A percentile compares a stretch with the other conserved stretches of the same genome.
phyloP scores from a whole-genome alignment of 2,888 invertebrate genomes.

The Agrotis exclamationis region DNA sequence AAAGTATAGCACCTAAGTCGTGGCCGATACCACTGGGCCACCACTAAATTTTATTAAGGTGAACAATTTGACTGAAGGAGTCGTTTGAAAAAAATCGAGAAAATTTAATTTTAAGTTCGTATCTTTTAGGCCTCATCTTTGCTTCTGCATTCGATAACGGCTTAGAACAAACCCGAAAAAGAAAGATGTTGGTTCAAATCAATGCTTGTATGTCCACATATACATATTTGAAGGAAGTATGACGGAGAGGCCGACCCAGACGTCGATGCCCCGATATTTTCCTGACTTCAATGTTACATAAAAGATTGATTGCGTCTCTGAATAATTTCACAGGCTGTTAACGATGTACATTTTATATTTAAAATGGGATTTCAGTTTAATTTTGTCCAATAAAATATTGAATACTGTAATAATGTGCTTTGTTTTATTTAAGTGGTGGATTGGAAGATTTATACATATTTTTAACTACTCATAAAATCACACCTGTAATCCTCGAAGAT shows the following conservation, averaged over 20 bases:
- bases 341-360: slow-evolving; percentile 29
- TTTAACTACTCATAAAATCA: too few relatives aligned
- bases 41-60: too few relatives aligned
- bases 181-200: slow-evolving; percentile 7
- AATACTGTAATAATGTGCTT: neutral
- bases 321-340: slow-evolving; percentile 52
- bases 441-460: neutral
- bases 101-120: too few relatives aligned
- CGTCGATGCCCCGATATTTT: slow-evolving; percentile 71
- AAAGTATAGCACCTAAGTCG: too few relatives aligned
- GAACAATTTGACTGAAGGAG: too few relatives aligned
- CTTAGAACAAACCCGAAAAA: too few relatives aligned
- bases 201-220: slow-evolving; percentile 15
- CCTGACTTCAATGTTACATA: slow-evolving; percentile 68
- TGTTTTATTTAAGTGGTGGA: neutral
- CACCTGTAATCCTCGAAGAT: too few relatives aligned
- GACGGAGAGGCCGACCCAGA: slow-evolving; percentile 55
- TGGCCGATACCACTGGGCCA: too few relatives aligned
- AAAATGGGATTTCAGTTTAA: slow-evolving; percentile 19
- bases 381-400: slow-evolving; percentile 22
- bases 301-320: slow-evolving; percentile 70
- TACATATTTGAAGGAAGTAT: slow-evolving; percentile 48
- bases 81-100: too few relatives aligned
- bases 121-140: too few relatives aligned
- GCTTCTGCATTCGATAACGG: too few relatives aligned